Percentiles rank a stretch among this genome's conserved stretches.
Evolutionary conservation across 2,797 vertebrate genomes (phyloP).

Genomic region (Naso thynnoides): DNA sequence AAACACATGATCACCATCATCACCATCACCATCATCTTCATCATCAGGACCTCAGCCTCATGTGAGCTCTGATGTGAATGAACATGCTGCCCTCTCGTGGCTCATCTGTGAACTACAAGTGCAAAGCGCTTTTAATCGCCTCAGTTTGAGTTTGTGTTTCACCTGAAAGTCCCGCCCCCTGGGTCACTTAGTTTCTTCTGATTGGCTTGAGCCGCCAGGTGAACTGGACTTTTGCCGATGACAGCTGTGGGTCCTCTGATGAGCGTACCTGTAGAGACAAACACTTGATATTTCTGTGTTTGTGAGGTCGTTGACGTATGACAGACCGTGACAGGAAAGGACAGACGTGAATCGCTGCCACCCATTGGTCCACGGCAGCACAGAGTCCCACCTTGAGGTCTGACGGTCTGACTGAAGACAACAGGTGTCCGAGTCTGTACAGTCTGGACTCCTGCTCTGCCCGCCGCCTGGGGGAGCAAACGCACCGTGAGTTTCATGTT

Average conservation of each 20-base stretch:
- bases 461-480: conserved; percentile 72
- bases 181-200: conserved; percentile 89
- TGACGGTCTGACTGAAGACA: conserved; percentile 85
- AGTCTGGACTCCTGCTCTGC: conserved; percentile 80
- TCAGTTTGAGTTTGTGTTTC: conserved; percentile 39
- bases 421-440: conserved; percentile 85
- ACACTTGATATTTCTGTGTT: neutral
- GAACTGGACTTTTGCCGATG: conserved; percentile 82
- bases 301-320: no score
- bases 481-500: no score
- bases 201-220: conserved; percentile 87
- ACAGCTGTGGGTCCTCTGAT: conserved; percentile 83
- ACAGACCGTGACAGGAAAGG: no score
- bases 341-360: neutral
- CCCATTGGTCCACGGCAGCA: neutral
- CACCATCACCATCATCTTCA: no score
- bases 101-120: neutral
- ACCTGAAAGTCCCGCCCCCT: conserved; percentile 89
- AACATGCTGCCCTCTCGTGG: conserved; percentile 86
- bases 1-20: no score
- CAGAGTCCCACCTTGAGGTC: conserved; percentile 84
- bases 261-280: conserved; percentile 77
- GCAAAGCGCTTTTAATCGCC: no score
- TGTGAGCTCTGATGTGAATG: no score
- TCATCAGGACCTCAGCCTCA: no score